phyloP scores from a whole-genome alignment of 2,113 vertebrate species.

The Casuarius casuarius region DNA sequence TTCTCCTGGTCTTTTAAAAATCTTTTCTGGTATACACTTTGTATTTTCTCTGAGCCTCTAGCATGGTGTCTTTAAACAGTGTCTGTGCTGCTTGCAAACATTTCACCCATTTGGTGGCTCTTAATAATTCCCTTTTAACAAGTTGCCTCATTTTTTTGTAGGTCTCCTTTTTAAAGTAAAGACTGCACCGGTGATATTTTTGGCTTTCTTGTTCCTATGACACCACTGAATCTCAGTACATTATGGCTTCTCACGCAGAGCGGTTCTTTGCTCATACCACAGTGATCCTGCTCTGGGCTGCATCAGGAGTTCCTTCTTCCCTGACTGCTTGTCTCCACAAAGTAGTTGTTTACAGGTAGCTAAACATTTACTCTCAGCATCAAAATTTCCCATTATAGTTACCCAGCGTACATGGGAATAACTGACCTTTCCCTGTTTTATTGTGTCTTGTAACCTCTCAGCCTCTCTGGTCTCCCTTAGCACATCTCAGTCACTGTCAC shows the following conservation, averaged over 20 bases:
- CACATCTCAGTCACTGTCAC: background rate
- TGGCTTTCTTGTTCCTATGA: conserved; percentile 27
- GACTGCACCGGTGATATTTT: conserved; percentile 9
- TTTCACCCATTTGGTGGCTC: conserved; percentile 4
- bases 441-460: background rate
- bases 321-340: background rate
- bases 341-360: background rate
- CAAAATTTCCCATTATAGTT: background rate
- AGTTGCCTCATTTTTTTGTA: conserved; percentile 14
- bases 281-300: background rate
- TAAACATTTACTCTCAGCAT: background rate
- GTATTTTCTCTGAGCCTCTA: conserved; percentile 35
- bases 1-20: conserved; percentile 53
- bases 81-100: conserved; percentile 53
- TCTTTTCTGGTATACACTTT: conserved; percentile 35
- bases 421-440: background rate
- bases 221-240: background rate
- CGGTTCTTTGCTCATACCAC: background rate
- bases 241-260: background rate
- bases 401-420: background rate
- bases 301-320: background rate
- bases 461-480: background rate
- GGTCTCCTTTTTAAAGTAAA: conserved; percentile 33
- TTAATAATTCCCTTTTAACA: conserved; percentile 39
- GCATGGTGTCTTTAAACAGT: conserved; percentile 55